Base-by-base conservation (phyloP, 1,140 invertebrate species). In the Tyrophagus putrescentiae region DNA sequence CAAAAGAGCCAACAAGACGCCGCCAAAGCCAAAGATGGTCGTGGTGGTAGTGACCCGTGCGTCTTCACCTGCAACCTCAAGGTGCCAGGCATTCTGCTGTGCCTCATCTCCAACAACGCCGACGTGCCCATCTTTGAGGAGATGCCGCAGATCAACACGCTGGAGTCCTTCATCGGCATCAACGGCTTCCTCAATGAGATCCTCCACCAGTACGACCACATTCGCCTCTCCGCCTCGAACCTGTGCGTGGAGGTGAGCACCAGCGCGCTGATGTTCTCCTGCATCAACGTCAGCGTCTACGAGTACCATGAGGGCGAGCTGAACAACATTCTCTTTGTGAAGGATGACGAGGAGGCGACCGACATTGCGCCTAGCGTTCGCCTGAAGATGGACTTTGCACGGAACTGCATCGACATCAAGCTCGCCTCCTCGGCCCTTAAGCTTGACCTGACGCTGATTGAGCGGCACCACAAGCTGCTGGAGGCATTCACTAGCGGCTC, bases 1-100 rank as follows among this genome's bases (percentile, higher is more conserved):
- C 36, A 39, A 39, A 16, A 16, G 36, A 39, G 39, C 13, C 52
- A 54, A 16, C n/a, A 11, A 3, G 2, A 42, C 25, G n/a, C n/a
- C n/a, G n/a, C n/a, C n/a, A 16, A 25, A 42, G 41, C 18, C 25
- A 42, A 5, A 21, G 41, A 5, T 39, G 23, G 21, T 41, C n/a
- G 13, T 39, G 16, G 31, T 60, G 45, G 44, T 33, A 32, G 4
- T 60, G 28, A 32, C 34, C 9, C 16, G 36, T 3, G 21, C 21
- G 7, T 32, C 7, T 33, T 34, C 32, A 25, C 21, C 9, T 62
- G 48, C 57, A 16, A 60, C 13, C 28, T 64, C 16, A 64, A 63
- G 56, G 9, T 64, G n/a, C 63, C 63, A 9, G 63, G 63, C 13
- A 31, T 64, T 7, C 21, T 29, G 6, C 9, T 64, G 7, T 64